phyloP scores from a whole-genome alignment of 2,888 invertebrate species.

The Frankliniella fusca region DNA sequence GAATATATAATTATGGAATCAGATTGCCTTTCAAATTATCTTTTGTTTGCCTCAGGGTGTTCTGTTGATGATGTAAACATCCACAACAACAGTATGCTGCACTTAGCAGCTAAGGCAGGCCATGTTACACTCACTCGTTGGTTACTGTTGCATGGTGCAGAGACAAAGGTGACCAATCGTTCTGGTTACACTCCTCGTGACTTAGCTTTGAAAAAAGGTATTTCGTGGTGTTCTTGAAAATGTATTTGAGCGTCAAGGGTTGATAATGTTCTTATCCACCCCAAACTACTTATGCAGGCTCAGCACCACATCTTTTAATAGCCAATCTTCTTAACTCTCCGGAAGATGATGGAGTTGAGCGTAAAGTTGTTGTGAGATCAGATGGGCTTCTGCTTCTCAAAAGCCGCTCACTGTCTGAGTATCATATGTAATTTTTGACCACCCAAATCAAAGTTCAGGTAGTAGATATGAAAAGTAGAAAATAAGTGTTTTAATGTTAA shows the following conservation, averaged over 20 bases:
- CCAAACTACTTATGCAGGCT: background rate
- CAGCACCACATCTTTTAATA: background rate
- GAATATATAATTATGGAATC: background rate
- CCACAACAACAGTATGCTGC: conserved; percentile 37
- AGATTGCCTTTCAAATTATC: background rate
- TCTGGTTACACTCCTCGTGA: background rate
- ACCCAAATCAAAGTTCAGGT: too few relatives aligned
- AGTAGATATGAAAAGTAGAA: too few relatives aligned
- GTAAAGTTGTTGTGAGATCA: too few relatives aligned
- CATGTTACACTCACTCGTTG: conserved; percentile 36
- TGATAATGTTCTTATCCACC: background rate
- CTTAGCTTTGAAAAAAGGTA: background rate
- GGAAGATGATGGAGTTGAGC: background rate
- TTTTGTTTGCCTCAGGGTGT: conserved; percentile 34
- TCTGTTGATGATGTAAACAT: conserved; percentile 35
- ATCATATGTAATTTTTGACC: too few relatives aligned
- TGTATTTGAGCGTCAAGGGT: background rate
- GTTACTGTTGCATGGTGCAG: conserved; percentile 38
- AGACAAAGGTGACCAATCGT: conserved; percentile 30
- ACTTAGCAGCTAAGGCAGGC: conserved; percentile 37
- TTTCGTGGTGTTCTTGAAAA: background rate
- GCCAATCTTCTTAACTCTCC: background rate
- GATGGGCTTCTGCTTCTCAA: too few relatives aligned
- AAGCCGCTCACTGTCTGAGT: too few relatives aligned
- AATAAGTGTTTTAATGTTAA: too few relatives aligned